A percentile compares a stretch with the other conserved stretches of the same genome.
phyloP scores from a whole-genome alignment of 2,888 invertebrate species.

The Cynaeus angustus region DNA sequence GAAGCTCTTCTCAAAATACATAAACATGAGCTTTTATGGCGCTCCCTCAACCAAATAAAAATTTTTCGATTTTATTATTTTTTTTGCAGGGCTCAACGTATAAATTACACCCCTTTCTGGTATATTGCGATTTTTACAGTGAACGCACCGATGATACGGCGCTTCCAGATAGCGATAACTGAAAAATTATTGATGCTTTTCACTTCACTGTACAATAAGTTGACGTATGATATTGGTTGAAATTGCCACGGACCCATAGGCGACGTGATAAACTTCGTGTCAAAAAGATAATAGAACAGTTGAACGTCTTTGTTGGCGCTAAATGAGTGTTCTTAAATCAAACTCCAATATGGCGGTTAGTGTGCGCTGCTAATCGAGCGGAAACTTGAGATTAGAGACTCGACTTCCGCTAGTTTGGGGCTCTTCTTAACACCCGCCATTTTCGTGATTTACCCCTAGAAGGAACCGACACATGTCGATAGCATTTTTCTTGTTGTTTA shows the following conservation, averaged over 20 bases:
- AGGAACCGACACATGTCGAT: not conserved
- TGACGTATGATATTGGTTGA: slow-evolving; percentile 66
- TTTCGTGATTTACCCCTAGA: not conserved
- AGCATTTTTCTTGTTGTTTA: too few species aligned
- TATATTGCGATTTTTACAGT: slow-evolving; percentile 43
- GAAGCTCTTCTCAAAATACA: slow-evolving; percentile 55
- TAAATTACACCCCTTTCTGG: slow-evolving; percentile 31
- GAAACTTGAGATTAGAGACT: slow-evolving; percentile 71
- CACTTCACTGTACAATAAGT: slow-evolving; percentile 61
- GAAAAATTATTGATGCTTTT: slow-evolving; percentile 63
- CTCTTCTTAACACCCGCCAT: slow-evolving; percentile 13
- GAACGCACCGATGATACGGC: slow-evolving; percentile 42
- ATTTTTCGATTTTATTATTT: slow-evolving; percentile 29
- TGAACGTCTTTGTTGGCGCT: slow-evolving; percentile 70
- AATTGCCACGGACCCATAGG: slow-evolving; percentile 62
- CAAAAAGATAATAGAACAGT: slow-evolving; percentile 71
- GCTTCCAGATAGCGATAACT: slow-evolving; percentile 49
- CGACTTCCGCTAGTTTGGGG: slow-evolving; percentile 49
- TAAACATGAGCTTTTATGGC: slow-evolving; percentile 53
- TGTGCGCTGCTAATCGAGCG: slow-evolving; percentile 71
- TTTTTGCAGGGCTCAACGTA: slow-evolving; percentile 19
- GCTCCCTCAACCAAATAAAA: slow-evolving; percentile 3
- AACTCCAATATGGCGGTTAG: slow-evolving; percentile 72
- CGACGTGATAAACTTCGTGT: slow-evolving; percentile 68
- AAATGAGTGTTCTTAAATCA: slow-evolving; percentile 73